These are phyloP conservation scores for Phallusia fumigata DNA, from an alignment of 23 tunicate genomes.

Conservation along the genomic window DNA sequence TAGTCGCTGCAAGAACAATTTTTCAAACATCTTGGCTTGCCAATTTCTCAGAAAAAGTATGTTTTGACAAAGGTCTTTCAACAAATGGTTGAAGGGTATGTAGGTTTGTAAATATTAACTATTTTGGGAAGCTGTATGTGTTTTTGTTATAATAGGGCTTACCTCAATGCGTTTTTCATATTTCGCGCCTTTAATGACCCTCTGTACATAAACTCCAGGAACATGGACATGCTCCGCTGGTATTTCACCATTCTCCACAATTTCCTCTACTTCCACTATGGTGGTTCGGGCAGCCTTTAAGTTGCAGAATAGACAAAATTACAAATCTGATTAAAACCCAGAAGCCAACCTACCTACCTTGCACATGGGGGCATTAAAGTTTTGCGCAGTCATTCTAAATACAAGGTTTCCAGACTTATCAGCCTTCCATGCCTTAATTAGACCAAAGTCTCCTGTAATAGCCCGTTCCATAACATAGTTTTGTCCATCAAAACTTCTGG, in stretches of 20 bases:
- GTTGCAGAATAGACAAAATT: background rate
- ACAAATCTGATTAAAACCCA: background rate
- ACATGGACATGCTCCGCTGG: constrained; percentile 84
- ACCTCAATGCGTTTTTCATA: constrained; percentile 90
- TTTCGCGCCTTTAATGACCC: constrained; percentile 66
- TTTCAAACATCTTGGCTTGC: too few relatives aligned
- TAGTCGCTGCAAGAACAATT: constrained; percentile 59
- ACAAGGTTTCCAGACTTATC: constrained; percentile 89
- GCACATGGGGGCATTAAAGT: constrained; percentile 94
- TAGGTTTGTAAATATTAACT: too few relatives aligned
- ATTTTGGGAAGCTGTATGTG: too few relatives aligned
- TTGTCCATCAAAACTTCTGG: constrained; percentile 65
- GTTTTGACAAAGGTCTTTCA: too few relatives aligned
- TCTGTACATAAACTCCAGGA: constrained; percentile 86
- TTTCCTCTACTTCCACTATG: constrained; percentile 95
- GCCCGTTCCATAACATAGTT: constrained; percentile 85
- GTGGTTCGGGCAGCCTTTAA: constrained; percentile 73
- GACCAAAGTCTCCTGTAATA: constrained; percentile 87
- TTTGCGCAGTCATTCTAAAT: constrained; percentile 86
- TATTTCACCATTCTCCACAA: constrained; percentile 79
- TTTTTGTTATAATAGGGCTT: background rate
- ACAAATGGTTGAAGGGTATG: too few relatives aligned
- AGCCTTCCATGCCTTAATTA: constrained; percentile 97
- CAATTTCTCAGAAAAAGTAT: too few relatives aligned
- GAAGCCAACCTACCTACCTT: constrained; percentile 39